Evolutionary conservation across 1,140 invertebrate genomes (phyloP).

Genomic region (Phortica variegata): DNA sequence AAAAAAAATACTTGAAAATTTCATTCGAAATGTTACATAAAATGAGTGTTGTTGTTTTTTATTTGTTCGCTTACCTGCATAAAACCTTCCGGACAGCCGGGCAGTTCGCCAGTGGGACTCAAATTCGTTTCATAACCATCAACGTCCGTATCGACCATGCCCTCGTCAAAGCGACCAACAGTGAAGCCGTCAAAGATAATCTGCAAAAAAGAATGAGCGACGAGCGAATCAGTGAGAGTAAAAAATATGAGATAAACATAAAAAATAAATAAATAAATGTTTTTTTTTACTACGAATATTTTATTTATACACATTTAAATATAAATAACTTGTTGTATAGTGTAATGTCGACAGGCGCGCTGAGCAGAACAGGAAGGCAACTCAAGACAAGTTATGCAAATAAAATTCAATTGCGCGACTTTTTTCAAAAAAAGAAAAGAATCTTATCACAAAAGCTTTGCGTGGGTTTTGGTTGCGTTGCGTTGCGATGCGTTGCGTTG

Average conservation of each 20-base stretch:
- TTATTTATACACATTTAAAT: conserved; percentile 24
- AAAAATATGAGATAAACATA: not conserved
- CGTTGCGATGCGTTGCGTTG: conserved; percentile 1
- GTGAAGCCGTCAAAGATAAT: conserved; percentile 81
- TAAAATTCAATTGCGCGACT: conserved; percentile 34
- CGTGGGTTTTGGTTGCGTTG: not conserved
- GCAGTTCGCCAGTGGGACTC: conserved; percentile 57
- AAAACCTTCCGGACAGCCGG: conserved; percentile 79
- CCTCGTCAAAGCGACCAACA: conserved; percentile 70
- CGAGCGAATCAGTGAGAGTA: too few species aligned
- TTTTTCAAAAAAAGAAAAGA: too few species aligned
- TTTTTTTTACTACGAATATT: too few species aligned
- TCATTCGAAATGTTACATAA: conserved; percentile 26
- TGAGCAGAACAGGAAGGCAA: too few species aligned
- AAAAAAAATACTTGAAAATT: not conserved
- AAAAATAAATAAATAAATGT: conserved; percentile 3
- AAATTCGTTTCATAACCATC: conserved; percentile 54
- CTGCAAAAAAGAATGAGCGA: conserved; percentile 58
- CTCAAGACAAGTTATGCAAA: conserved; percentile 45
- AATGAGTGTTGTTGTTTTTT: conserved; percentile 46
- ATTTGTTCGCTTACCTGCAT: conserved; percentile 62
- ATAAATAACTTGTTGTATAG: too few species aligned
- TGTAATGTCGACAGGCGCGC: too few species aligned
- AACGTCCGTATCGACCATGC: conserved; percentile 53
- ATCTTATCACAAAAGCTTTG: too few species aligned